Base-by-base conservation (phyloP, 2,888 invertebrate species). In the Acleris emargana region DNA sequence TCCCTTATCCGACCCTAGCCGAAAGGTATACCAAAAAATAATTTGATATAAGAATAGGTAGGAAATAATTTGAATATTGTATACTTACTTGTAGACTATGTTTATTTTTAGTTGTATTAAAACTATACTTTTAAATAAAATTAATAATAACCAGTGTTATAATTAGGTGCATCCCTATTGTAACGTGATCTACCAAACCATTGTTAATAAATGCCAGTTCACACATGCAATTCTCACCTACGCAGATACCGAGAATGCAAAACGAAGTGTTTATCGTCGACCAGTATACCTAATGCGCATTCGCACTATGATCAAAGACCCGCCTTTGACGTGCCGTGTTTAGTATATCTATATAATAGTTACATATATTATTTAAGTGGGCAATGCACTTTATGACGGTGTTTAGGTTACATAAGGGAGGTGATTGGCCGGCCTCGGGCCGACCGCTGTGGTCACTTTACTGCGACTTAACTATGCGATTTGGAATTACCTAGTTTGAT, bases 361-460 rank as follows among this genome's bases (percentile, higher is more conserved):
- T 38, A 13, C 4, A 38, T 38, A 13, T 38, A 38, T 13, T 32
- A 38, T 76, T 77, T 83, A 83, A 83, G 78, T 83, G 82, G 78
- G 74, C 77, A 76, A 73, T 78, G 80, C 79, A 78, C 77, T 79
- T 74, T 73, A 73, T 77, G 73, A 71, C 73, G 71, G 68, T 71
- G 71, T 69, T 64, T 71, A 67, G 72, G 74, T 81, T 81, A 82
- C 79, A 88, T 90, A 90, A 89, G 84, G 80, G 76, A 86, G 91
- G 89, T 91, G 87, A 89, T 84, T 86, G 90, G 80, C 89, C 90
- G 90, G 83, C 91, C 91, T 89, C 89, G 89, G 68, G 73, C 77
- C 79, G 77, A 79, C 76, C 79, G 76, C 72, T 69, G 84, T 76
- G 81, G 87, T 87, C 83, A 84, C 85, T 67, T 69, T 67, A 71